Conservation (phyloP, 2,113 vertebrate species). For the Bothrops jararaca region DNA sequence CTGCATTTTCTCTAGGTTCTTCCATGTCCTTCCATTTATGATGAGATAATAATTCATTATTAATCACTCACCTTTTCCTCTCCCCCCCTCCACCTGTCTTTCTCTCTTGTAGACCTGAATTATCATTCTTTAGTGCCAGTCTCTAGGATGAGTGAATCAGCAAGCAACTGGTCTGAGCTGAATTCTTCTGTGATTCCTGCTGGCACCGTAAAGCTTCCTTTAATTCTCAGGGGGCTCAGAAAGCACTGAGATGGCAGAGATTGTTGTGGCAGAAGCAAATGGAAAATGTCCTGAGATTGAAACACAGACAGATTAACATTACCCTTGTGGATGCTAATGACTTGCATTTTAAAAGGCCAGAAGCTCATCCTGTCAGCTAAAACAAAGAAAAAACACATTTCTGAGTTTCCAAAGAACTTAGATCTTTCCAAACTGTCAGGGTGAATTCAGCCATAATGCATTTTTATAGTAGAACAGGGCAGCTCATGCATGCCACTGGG, state of each 20-base stretch:
- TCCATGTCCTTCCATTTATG: conserved; percentile 28
- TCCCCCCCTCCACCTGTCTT: background rate
- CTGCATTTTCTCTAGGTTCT: background rate
- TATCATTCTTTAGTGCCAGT: conserved; percentile 45
- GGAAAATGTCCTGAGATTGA: conserved; percentile 81
- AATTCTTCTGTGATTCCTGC: conserved; percentile 70
- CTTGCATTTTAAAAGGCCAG: conserved; percentile 80
- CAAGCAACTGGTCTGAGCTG: conserved; percentile 61
- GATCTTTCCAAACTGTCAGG: conserved; percentile 77
- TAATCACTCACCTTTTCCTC: background rate
- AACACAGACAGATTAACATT: conserved; percentile 82
- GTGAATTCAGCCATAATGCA: conserved; percentile 72
- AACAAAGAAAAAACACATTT: conserved; percentile 79
- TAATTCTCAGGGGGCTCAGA: conserved; percentile 71
- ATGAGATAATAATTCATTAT: conserved; percentile 21
- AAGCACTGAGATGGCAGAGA: conserved; percentile 80
- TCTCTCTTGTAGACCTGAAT: background rate
- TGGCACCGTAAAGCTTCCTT: conserved; percentile 65
- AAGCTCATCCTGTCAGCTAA: conserved; percentile 76
- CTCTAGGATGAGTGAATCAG: conserved; percentile 51
- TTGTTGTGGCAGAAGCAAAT: conserved; percentile 83
- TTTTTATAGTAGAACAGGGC: conserved; percentile 69
- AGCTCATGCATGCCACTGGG: conserved; percentile 68
- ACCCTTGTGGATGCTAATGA: conserved; percentile 77
- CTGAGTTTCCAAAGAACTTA: conserved; percentile 76